phyloP scores from a whole-genome alignment of 35 echinoderm and acorn worm genomes.

The Eucidaris tribuloides region DNA sequence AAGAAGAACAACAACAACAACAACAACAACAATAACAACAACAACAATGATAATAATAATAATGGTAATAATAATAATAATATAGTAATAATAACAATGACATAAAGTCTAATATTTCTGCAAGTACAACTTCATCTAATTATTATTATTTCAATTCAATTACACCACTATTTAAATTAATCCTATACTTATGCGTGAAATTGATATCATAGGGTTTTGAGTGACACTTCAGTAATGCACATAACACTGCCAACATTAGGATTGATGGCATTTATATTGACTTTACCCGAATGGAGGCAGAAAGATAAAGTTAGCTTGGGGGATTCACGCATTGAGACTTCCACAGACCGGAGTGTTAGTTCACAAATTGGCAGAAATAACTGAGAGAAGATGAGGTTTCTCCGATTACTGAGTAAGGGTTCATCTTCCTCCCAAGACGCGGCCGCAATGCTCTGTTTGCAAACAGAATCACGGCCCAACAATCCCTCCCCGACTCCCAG shows the following conservation, averaged over 20 bases:
- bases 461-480: not conserved
- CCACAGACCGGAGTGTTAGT: not conserved
- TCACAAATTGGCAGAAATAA: not conserved
- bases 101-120: too few species aligned
- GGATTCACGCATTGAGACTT: not conserved
- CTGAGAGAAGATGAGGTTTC: not conserved
- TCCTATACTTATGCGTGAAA: too few species aligned
- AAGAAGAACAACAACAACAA: not conserved
- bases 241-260: too few species aligned
- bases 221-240: too few species aligned
- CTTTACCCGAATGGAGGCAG: not conserved
- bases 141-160: too few species aligned
- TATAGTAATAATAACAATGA: too few species aligned
- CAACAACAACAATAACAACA: not conserved
- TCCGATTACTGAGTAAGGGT: not conserved
- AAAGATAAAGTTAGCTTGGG: not conserved
- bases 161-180: too few species aligned
- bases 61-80: too few species aligned
- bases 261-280: not conserved
- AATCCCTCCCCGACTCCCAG: not conserved
- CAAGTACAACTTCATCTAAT: too few species aligned
- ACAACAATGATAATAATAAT: too few species aligned
- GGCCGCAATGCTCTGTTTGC: slow-evolving; percentile 16
- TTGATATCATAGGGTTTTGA: too few species aligned
- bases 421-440: not conserved